Percentiles rank a stretch among this genome's conserved stretches.
Evolutionary conservation across 2,888 invertebrate genomes (phyloP).

Genomic region (Drosophila diplacantha): DNA sequence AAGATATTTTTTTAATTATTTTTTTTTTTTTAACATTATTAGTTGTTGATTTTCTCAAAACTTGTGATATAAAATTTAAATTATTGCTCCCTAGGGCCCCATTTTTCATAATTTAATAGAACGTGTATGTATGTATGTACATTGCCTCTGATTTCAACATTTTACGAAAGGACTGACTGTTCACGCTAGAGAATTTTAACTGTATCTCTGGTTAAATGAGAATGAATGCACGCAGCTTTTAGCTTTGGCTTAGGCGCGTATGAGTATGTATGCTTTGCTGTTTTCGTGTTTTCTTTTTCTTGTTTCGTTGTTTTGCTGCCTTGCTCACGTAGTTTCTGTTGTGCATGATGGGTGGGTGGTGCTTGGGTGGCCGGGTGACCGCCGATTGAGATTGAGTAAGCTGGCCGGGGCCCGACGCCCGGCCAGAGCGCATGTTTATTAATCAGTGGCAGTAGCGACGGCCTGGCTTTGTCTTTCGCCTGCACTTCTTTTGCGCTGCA

Average conservation of each 20-base stretch:
- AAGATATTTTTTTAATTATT: background rate
- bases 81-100: background rate
- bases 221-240: constrained; percentile 28
- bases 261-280: constrained; percentile 38
- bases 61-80: background rate
- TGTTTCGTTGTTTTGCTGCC: constrained; percentile 22
- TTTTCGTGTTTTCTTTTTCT: constrained; percentile 16
- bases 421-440: constrained; percentile 66
- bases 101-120: background rate
- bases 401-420: constrained; percentile 39
- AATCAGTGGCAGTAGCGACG: constrained; percentile 47
- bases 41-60: background rate
- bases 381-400: constrained; percentile 68
- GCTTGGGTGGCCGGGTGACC: constrained; percentile 34
- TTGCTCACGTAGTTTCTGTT: constrained; percentile 20
- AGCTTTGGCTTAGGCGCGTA: constrained; percentile 24
- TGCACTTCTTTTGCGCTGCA: constrained; percentile 47
- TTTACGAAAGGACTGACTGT: background rate
- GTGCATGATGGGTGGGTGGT: constrained; percentile 31
- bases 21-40: background rate
- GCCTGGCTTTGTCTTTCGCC: constrained; percentile 47
- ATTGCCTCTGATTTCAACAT: no score
- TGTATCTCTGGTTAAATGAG: constrained; percentile 23
- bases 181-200: background rate
- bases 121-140: no score